phyloP scores from a whole-genome alignment of 2,797 vertebrate genomes.

The Coluber constrictor region DNA sequence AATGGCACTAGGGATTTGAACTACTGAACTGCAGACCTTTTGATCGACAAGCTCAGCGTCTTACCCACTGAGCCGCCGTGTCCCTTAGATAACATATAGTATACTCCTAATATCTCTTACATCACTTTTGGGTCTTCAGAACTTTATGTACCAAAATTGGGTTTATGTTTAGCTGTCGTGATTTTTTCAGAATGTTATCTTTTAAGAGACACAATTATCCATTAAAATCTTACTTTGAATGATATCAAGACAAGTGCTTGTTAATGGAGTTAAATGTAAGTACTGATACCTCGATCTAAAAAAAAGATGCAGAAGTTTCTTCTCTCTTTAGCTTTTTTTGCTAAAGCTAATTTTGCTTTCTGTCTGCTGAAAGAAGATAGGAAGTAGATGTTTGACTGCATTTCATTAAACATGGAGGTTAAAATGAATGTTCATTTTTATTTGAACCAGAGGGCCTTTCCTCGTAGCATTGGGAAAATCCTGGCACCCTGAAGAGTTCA shows the following conservation, averaged over 20 bases:
- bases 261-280: not conserved
- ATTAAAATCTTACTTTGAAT: not conserved
- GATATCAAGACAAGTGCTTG: not conserved
- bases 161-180: not conserved
- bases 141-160: not conserved
- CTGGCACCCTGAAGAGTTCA: constrained; percentile 97
- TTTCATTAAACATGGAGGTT: not conserved
- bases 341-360: not conserved
- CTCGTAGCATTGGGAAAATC: constrained; percentile 95
- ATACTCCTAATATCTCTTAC: not conserved
- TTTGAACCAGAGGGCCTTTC: constrained; percentile 86
- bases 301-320: not conserved
- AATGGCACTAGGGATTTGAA: too few relatives aligned
- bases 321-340: not conserved
- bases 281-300: not conserved
- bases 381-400: not conserved
- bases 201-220: not conserved
- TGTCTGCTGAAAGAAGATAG: not conserved
- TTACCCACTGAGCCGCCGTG: too few relatives aligned
- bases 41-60: too few relatives aligned
- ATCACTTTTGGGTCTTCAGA: not conserved
- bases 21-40: too few relatives aligned
- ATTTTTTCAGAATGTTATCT: not conserved
- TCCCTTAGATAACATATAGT: not conserved
- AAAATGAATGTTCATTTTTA: constrained; percentile 21